Evolutionary conservation across 2,113 vertebrate species (phyloP), one percentile per base, ranked within the genome.

Genomic region (Rhynchomys soricoides): DNA sequence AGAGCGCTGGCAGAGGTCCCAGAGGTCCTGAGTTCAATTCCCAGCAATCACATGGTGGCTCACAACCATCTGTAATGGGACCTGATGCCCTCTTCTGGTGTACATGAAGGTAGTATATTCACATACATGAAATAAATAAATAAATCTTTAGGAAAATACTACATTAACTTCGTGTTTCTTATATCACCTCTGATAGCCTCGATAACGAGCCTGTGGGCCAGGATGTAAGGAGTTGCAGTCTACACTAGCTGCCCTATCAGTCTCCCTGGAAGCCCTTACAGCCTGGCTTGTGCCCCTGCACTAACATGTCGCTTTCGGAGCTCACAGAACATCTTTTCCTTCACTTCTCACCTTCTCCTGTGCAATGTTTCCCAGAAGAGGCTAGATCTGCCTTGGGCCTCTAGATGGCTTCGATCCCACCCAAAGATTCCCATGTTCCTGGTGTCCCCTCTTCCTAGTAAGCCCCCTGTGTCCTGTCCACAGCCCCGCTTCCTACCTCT

Each of bases 121-220:
- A 68, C 15, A 68, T 68, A 68, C 64, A 68, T 68, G 15, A 68
- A 68, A 34, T 68, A 68, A 34, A 66, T 66, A 66, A 66, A 68
- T 68, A 57, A 57, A 24, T 66, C 8, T 34, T 34, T 34, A 15
- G 34, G 34, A 31, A 66, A 26, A 64, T n/a, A 82, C n/a, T 88
- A 21, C 21, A 17, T 64, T 74, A 52, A 59, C 45, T 59, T 77
- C 29, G 24, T 82, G 48, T 96, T 96, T 96, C 92, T 86, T 8
- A 0, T 52, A 71, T 77, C 29, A 52, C 15, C 52, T 91, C 73
- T 90, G 82, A 77, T 26, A 59, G 78, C 22, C 52, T 62, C 24
- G 1, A 12, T 82, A 31, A 89, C 70, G 24, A 71, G 34, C 43
- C 55, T 48, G 17, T 37, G 29, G 71, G 31, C 43, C 43, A 43